These are phyloP conservation scores for Dolichopus griseipennis DNA, from an alignment of 2,888 invertebrate genomes.

Conservation along the genomic window DNA sequence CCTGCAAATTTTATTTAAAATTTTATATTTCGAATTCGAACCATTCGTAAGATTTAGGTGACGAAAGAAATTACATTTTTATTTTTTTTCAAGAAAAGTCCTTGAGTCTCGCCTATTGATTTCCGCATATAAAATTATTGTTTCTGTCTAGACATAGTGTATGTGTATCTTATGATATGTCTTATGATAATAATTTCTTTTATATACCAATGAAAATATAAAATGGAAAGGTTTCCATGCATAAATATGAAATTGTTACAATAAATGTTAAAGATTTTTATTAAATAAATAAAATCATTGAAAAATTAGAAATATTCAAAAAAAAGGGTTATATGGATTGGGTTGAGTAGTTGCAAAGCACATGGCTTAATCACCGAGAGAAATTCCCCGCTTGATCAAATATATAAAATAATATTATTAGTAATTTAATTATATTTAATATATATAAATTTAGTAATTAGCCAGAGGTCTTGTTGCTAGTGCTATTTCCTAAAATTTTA, in stretches of 20 bases:
- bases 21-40: not conserved
- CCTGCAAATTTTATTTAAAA: not conserved
- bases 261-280: no score
- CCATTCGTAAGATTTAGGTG: not conserved
- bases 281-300: no score
- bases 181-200: not conserved
- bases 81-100: slow-evolving; percentile 34
- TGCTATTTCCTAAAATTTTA: no score
- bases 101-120: slow-evolving; percentile 37
- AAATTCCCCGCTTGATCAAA: no score
- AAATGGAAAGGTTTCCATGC: not conserved
- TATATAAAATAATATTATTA: no score
- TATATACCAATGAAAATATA: not conserved
- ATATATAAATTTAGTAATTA: no score
- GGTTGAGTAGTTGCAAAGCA: no score
- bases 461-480: no score
- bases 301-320: no score
- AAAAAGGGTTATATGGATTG: no score
- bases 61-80: slow-evolving; percentile 18
- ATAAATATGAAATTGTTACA: not conserved
- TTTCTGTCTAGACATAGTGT: slow-evolving; percentile 4
- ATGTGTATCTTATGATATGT: not conserved
- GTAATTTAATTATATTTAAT: no score
- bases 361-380: no score
- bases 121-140: slow-evolving; percentile 31